These are phyloP conservation scores for Anarsia innoxiella DNA, from an alignment of 2,888 invertebrate species.

Conservation along the genomic window DNA sequence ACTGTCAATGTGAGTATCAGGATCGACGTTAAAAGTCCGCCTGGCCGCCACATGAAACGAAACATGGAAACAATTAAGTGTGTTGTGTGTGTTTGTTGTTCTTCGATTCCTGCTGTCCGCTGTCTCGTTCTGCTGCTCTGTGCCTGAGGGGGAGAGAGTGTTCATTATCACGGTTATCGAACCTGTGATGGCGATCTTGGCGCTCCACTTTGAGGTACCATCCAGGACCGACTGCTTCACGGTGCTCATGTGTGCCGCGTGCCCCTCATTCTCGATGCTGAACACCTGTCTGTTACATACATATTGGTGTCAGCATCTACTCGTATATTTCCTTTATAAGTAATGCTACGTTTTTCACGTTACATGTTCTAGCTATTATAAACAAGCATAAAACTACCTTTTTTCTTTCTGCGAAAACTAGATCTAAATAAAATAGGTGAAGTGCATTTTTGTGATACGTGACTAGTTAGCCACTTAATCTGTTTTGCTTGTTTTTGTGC, in stretches of 20 bases:
- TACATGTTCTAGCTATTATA: too few relatives aligned
- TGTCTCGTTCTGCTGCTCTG: conserved; percentile 15
- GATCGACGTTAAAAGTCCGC: conserved; percentile 97
- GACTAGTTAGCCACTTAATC: too few relatives aligned
- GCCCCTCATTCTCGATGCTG: conserved; percentile 95
- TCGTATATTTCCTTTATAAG: too few relatives aligned
- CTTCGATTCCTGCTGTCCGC: conserved; percentile 22
- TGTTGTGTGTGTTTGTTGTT: conserved; percentile 37
- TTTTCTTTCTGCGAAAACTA: too few relatives aligned
- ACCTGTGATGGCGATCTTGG: conserved; percentile 99
- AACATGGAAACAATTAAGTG: conserved; percentile 64
- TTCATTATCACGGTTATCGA: conserved; percentile 73
- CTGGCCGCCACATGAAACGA: conserved; percentile 79
- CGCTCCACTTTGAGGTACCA: conserved; percentile 99
- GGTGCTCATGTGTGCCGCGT: conserved; percentile 96
- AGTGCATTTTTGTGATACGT: too few relatives aligned
- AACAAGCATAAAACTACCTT: too few relatives aligned
- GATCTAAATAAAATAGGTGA: too few relatives aligned
- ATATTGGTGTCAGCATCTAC: conserved; percentile 52
- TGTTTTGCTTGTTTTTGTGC: too few relatives aligned
- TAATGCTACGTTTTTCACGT: too few relatives aligned
- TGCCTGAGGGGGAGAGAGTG: conserved; percentile 19
- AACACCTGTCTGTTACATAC: conserved; percentile 91
- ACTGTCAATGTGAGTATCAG: conserved; percentile 98
- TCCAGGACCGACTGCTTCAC: conserved; percentile 99